A percentile compares a stretch with the other conserved stretches of the same genome.
Conservation (phyloP, 2,888 invertebrate species). For the Malthinus flaveolus region DNA sequence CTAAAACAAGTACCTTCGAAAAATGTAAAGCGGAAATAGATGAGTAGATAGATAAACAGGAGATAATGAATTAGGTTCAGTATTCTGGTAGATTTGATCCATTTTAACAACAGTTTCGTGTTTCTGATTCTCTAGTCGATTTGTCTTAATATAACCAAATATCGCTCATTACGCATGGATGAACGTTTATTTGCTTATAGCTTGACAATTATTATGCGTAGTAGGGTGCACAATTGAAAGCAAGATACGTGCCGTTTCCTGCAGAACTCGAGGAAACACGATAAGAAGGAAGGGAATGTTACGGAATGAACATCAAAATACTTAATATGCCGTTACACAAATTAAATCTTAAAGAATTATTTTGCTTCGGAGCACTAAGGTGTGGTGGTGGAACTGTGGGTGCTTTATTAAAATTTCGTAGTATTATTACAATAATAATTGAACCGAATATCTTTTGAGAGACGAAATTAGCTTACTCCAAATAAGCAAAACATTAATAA, state of each 20-base stretch:
- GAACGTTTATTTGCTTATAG: conserved; percentile 28
- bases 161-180: conserved; percentile 27
- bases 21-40: conserved; percentile 1
- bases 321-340: conserved; percentile 26
- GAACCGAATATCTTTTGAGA: conserved; percentile 10
- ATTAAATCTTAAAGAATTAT: conserved; percentile 29
- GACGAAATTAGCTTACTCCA: conserved; percentile 18
- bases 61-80: conserved; percentile 15
- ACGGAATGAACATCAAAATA: conserved; percentile 28
- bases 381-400: conserved; percentile 2
- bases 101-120: conserved; percentile 7
- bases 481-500: conserved; percentile 36
- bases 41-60: conserved; percentile 8
- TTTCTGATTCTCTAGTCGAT: conserved; percentile 14
- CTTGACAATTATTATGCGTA: conserved; percentile 30
- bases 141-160: conserved; percentile 29
- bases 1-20: not conserved
- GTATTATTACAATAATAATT: conserved; percentile 13
- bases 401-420: conserved; percentile 19
- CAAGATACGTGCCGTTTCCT: conserved; percentile 26
- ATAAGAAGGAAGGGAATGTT: conserved; percentile 26
- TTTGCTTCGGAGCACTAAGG: conserved; percentile 5
- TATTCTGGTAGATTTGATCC: conserved; percentile 9
- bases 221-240: conserved; percentile 27
- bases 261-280: conserved; percentile 13